These are phyloP conservation scores for Aegithalos caudatus DNA, from an alignment of 2,113 vertebrate genomes.

Conservation along the genomic window DNA sequence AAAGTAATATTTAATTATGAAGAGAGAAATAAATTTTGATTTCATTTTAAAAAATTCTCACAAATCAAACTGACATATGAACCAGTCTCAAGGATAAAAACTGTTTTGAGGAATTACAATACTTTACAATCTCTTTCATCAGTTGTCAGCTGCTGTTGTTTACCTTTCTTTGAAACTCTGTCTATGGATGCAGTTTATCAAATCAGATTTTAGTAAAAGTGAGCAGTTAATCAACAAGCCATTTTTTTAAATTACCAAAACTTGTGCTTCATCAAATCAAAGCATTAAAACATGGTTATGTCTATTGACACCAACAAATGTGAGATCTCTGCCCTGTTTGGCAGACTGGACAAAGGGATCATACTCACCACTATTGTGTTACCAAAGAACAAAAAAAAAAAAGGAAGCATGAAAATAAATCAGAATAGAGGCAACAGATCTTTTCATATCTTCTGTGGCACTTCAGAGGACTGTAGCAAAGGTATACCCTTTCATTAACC, in stretches of 20 bases:
- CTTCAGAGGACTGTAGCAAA: background rate
- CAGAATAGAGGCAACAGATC: background rate
- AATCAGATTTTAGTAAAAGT: background rate
- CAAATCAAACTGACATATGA: background rate
- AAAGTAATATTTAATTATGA: background rate
- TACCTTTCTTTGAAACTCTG: background rate
- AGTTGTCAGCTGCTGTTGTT: background rate
- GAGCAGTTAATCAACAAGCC: background rate
- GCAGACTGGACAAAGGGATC: background rate
- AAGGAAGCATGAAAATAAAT: background rate
- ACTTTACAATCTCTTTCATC: background rate
- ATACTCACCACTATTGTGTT: background rate
- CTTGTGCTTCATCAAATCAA: background rate
- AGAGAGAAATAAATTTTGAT: background rate
- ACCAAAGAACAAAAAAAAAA: background rate
- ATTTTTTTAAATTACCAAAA: background rate
- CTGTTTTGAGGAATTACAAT: background rate
- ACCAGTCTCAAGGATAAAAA: background rate
- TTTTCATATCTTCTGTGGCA: background rate
- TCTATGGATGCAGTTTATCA: background rate
- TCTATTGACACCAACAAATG: background rate
- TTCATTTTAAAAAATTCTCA: background rate
- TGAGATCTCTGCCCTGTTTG: background rate
- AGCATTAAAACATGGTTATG: background rate
- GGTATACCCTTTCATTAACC: background rate